A percentile compares a stretch with the other conserved stretches of the same genome.
Evolutionary conservation across 1,140 invertebrate genomes (phyloP).

Genomic region (Agrypnia vestita): DNA sequence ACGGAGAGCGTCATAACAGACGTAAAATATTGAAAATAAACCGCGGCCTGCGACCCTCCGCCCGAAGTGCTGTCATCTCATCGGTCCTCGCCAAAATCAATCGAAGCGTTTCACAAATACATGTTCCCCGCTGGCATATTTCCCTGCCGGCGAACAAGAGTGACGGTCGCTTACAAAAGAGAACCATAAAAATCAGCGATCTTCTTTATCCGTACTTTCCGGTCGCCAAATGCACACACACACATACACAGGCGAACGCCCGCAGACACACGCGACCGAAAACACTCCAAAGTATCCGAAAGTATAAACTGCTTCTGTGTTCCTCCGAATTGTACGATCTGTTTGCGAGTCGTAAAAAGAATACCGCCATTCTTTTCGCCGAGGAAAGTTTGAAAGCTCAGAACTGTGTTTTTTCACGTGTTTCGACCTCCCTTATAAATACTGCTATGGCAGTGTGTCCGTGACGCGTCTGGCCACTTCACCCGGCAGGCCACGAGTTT

Average conservation of each 20-base stretch:
- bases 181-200: conserved; percentile 19
- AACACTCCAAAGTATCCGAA: not conserved
- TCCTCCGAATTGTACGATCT: conserved; percentile 23
- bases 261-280: not conserved
- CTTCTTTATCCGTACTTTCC: conserved; percentile 22
- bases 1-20: no score
- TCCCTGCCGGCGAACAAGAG: conserved; percentile 1
- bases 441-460: not conserved
- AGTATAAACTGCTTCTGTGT: conserved; percentile 32
- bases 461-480: not conserved
- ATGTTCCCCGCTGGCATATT: not conserved
- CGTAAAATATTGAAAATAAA: no score
- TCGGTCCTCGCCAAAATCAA: conserved; percentile 25
- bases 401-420: conserved; percentile 14
- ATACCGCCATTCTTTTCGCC: conserved; percentile 9
- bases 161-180: conserved; percentile 35
- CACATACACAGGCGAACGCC: not conserved
- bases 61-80: not conserved
- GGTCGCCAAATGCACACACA: conserved; percentile 27
- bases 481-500: not conserved
- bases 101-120: conserved; percentile 16
- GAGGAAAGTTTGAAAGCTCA: conserved; percentile 10
- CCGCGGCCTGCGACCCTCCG: not conserved
- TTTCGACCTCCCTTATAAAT: not conserved
- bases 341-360: conserved; percentile 17